Evolutionary conservation across 2,888 invertebrate genomes (phyloP), one percentile per base, ranked within the genome.

Genomic region (Macaria liturata): DNA sequence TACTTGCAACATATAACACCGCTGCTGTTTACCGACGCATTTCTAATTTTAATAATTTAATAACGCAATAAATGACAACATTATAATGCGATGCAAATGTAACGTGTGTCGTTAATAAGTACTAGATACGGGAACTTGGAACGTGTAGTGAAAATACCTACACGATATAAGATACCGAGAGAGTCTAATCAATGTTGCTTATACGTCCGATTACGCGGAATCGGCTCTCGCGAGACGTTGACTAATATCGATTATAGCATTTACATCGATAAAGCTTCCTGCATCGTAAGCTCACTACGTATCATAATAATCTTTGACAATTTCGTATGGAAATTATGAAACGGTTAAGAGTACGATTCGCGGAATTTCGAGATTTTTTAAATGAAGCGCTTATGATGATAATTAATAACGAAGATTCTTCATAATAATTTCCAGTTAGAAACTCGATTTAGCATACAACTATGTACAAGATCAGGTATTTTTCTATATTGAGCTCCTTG

Each of bases 181-280:
- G 80, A 69, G 68, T 69, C 76, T 85, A 86, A 86, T 87, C 83
- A 84, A 76, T 77, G 80, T 78, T 79, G 76, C 81, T 75, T 75
- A 71, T 77, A 76, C 79, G 76, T 82, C 72, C 78, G 80, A 79
- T 81, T 86, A 87, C 84, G 71, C 66, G 75, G 84, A 88, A 86
- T 80, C 84, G 84, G 84, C 83, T 81, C 79, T 57, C 76, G 75
- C 75, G 76, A 77, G 80, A 83, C 76, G 78, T 79, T 72, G 76
- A 81, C 82, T 81, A 83, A 86, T 81, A 85, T 82, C 83, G 84
- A 86, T 87, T 83, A 87, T 81, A 83, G 82, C 80, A 81, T 84
- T 84, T 81, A 83, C 80, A 78, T 80, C 80, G 75, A 77, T 75
- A 77, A 66, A 64, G 77, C 80, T 81, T 81, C 83, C 81, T 81